Base-by-base conservation (phyloP, 2,113 vertebrate genomes). In the Jacana jacana region DNA sequence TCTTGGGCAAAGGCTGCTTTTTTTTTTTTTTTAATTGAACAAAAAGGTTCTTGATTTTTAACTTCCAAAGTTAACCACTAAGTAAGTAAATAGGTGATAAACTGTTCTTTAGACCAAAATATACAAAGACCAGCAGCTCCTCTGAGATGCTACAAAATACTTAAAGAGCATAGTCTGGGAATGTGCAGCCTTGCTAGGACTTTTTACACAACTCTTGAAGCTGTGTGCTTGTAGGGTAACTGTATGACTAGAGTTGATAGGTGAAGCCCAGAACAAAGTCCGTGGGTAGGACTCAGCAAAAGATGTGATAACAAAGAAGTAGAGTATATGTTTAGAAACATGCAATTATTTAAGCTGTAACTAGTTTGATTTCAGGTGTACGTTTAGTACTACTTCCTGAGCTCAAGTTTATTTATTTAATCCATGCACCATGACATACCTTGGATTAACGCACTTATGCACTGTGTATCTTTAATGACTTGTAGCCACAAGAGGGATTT, bases 41-140 rank as follows among this genome's bases (percentile, higher is more conserved):
- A 17, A 55, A 54, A 77, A 14, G 0, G 0, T 49, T 8, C 4
- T 24, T 22, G 15, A 19, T 31, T 86, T 86, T 80, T 51, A 61
- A 27, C 49, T 81, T 77, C 54, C 6, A 14, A 61, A 42, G 11
- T 37, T 92, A 64, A 78, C 5, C 17, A 31, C 7, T 30, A 77
- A 65, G 58, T 37, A 69, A 51, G 10, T 13, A 81, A 91, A 66
- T 7, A 68, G 22, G 49, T 18, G 9, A 33, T 3, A 76, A 65
- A 82, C 17, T 0, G 0, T 12, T n/a, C 4, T 28, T 65, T 22
- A 57, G 24, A 66, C 6, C 25, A 54, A 85, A 86, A 22, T 17
- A 39, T 11, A 51, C 17, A 42, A 72, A 42, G 7, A 2, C 3
- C 17, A 82, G 52, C 30, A 88, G 17, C 4, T 80, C 27, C 44